A percentile compares a stretch with the other conserved stretches of the same genome.
phyloP scores from a whole-genome alignment of 1,140 invertebrate genomes.

The Drosophila ananassae region DNA sequence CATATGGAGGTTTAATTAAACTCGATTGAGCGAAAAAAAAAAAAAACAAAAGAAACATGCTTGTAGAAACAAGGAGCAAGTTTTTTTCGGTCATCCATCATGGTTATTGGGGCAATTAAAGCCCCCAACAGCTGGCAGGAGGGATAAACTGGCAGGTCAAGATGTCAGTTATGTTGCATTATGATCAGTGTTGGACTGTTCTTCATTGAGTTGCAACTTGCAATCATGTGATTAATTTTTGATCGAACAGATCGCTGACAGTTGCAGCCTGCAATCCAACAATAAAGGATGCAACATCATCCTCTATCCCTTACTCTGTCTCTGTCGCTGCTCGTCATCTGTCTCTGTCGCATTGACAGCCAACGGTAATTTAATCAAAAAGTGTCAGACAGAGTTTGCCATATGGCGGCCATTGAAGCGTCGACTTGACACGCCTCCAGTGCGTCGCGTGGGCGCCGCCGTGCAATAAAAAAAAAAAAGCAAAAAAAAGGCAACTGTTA shows the following conservation, averaged over 20 bases:
- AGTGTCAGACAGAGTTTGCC: conserved; percentile 47
- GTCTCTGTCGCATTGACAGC: conserved; percentile 49
- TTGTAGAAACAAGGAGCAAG: conserved; percentile 18
- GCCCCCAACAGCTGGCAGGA: conserved; percentile 38
- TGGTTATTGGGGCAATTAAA: conserved; percentile 52
- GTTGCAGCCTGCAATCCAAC: conserved; percentile 24
- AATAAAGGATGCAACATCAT: too few species aligned
- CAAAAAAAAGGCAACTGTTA: conserved; percentile 16
- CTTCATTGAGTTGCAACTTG: conserved; percentile 25
- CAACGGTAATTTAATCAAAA: conserved; percentile 61
- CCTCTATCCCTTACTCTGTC: not conserved
- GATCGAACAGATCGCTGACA: conserved; percentile 17
- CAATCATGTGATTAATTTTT: conserved; percentile 27
- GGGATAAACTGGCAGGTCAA: conserved; percentile 30
- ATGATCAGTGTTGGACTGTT: conserved; percentile 4
- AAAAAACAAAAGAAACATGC: conserved; percentile 19
- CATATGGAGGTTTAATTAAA: conserved; percentile 61
- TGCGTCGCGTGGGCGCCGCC: conserved; percentile 4
- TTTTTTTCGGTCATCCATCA: conserved; percentile 48
- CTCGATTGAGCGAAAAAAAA: conserved; percentile 27
- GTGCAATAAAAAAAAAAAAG: conserved; percentile 17
- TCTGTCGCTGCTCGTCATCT: not conserved
- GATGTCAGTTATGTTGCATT: conserved; percentile 35
- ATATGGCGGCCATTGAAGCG: conserved; percentile 51
- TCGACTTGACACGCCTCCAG: conserved; percentile 8